Evolutionary conservation across 2,113 vertebrate species (phyloP), one percentile per base, ranked within the genome.

Genomic region (Myxocyprinus asiaticus): DNA sequence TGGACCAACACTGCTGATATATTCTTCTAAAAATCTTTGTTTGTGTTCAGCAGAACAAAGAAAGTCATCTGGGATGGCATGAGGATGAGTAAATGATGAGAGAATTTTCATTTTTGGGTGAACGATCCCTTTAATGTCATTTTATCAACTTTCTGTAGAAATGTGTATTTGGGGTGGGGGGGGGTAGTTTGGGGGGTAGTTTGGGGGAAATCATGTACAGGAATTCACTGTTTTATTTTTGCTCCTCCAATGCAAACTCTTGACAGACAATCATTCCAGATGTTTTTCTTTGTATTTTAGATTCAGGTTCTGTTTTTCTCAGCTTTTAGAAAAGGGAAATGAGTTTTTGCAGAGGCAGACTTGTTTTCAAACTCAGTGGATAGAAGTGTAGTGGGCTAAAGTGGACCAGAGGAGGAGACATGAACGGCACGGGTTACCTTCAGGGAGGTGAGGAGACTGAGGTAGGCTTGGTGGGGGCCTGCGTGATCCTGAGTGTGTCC

Each of bases 401-500:
- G 55, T 67, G 85, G 87, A 84, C 80, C 85, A 88, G 62, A 22
- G 17, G 45, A 56, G 55, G 55, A 76, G 88, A 9, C 79, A 90
- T 91, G 88, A 91, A 89, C 82, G 5, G 1, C 67, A 84, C 87
- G 1, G 3, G 64, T 47, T 11, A 61, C 71, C 51, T 4, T 48
- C 9, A 33, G 12, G 47, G 11, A 33, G 77, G 77, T 9, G 47
- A 9, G 51, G 77, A 80, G 79, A 80, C 82, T 84, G 89, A 79
- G 82, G 83, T 81, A 65, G 86, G 86, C n/a, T 83, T 81, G 62
- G 83, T 47, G 0, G 85, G 76, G n/a, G 83, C 83, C 45, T 92
- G 91, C 56, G 85, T 90, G 72, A 92, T 94, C 67, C 82, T 94
- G 61, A 86, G 87, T 11, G 66, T 94, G 45, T 92, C 89, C 3